Base-by-base conservation (phyloP, 2,113 vertebrate genomes). In the Carassius carassius region DNA sequence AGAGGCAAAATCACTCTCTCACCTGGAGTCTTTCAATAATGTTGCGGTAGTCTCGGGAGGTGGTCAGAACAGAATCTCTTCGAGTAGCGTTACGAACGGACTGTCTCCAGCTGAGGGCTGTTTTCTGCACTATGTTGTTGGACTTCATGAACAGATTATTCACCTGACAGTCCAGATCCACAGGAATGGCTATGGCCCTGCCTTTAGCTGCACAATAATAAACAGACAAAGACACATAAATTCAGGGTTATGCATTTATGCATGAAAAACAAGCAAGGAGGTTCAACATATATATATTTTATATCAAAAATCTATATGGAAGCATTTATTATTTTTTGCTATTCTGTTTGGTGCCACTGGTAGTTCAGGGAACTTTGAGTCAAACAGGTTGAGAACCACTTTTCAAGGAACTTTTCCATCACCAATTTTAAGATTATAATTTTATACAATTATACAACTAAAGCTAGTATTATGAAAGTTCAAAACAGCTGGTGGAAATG, bases 51-150 rank as follows among this genome's bases (percentile, higher is more conserved):
- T 99, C 98, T n/a, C 97, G 88, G 29, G 97, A 99, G 25, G 97
- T 96, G 0, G 97, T 94, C 10, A 97, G 95, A 41, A 98, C 95
- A 0, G 97, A 99, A 84, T 99, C 98, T 41, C 96, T 91, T 72
- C 97, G 95, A 0, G 96, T 95, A 0, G 98, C 96, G 0, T 99
- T 99, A 47, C 98, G 94, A 0, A 96, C 98, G 0, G 96, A 96
- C 81, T 98, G 94, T 4, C 98, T 92, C 98, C 98, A 99, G 91
- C 97, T 99, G 95, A 99, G 95, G 56, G 98, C 98, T 0, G 98
- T 99, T 92, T 99, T 99, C 94, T 99, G 98, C 1, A 99, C 98
- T 0, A 99, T 96, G 94, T 97, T 99, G 88, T 99, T 98, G 32
- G 97, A 98, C 78, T 99, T 99, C 81, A 99, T 96, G 90, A 99